A percentile compares a stretch with the other conserved stretches of the same genome.
Evolutionary conservation across 1,140 invertebrate species (phyloP).

Genomic region (Atta texana): DNA sequence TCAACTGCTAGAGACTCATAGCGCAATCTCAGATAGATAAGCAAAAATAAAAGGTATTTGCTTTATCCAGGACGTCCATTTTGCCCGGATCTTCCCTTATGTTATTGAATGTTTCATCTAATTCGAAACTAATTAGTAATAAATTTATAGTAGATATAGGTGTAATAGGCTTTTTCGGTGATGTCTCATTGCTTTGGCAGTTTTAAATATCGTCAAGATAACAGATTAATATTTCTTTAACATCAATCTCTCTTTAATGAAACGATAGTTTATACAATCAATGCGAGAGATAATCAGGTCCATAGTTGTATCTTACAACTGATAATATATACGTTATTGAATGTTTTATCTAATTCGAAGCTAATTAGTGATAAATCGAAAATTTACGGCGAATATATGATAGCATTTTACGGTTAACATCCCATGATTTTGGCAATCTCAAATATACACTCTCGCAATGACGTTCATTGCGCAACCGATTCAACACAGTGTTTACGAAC

Average conservation of each 20-base stretch:
- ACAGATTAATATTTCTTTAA: background rate
- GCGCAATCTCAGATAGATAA: too few relatives aligned
- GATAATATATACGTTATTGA: background rate
- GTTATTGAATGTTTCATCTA: conserved; percentile 13
- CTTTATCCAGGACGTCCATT: too few relatives aligned
- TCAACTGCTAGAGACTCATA: too few relatives aligned
- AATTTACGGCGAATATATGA: conserved; percentile 36
- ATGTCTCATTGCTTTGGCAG: conserved; percentile 10
- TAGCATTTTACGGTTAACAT: conserved; percentile 51
- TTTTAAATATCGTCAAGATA: conserved; percentile 3
- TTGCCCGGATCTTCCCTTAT: too few relatives aligned
- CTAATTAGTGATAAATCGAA: conserved; percentile 56
- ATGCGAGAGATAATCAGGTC: background rate
- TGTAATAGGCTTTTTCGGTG: conserved; percentile 31
- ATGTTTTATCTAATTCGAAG: conserved; percentile 22
- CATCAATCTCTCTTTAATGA: too few relatives aligned
- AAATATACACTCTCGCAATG: conserved; percentile 21
- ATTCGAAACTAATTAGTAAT: conserved; percentile 50
- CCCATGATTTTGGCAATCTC: conserved; percentile 23
- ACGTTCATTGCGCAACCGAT: conserved; percentile 31
- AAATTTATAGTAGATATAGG: conserved; percentile 34
- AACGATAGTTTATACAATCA: background rate
- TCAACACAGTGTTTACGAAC: conserved; percentile 31
- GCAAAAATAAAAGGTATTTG: too few relatives aligned
- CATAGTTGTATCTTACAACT: conserved; percentile 8